Conservation (phyloP, 2,888 invertebrate genomes). For the Diploptera punctata region DNA sequence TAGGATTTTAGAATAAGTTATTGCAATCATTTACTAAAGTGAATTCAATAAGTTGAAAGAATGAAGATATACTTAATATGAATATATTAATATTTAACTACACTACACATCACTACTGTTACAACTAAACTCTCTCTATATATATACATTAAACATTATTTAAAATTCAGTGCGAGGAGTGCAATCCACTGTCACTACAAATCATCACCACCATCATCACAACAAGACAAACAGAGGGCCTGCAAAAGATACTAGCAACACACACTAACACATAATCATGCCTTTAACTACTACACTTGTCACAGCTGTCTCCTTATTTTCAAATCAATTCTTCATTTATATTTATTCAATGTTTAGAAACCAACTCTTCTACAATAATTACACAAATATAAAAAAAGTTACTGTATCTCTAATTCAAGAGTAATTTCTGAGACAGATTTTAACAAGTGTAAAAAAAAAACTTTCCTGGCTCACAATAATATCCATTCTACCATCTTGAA, state of each 20-base stretch:
- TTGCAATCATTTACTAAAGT: too few relatives aligned
- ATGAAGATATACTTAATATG: too few relatives aligned
- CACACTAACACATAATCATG: neutral
- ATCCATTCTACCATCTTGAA: neutral
- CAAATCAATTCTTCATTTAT: too few relatives aligned
- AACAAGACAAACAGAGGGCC: conserved; percentile 1
- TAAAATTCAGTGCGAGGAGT: neutral
- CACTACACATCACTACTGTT: neutral
- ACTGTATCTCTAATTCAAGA: too few relatives aligned
- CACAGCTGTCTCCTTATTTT: neutral
- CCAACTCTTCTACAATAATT: too few relatives aligned
- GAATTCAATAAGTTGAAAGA: too few relatives aligned
- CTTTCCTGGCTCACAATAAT: neutral
- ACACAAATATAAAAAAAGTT: too few relatives aligned
- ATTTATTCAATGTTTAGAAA: too few relatives aligned
- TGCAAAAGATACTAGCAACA: conserved; percentile 2
- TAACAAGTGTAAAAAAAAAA: conserved; percentile 7
- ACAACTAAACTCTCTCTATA: too few relatives aligned
- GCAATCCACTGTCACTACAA: neutral
- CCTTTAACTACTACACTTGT: neutral
- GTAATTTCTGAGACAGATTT: neutral
- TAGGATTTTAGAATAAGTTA: too few relatives aligned
- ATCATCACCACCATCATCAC: neutral
- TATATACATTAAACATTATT: neutral
- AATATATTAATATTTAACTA: neutral